Percentiles rank a stretch among this genome's conserved stretches.
Evolutionary conservation across 2,797 vertebrate genomes (phyloP).

Genomic region (Bovichtus variegatus): DNA sequence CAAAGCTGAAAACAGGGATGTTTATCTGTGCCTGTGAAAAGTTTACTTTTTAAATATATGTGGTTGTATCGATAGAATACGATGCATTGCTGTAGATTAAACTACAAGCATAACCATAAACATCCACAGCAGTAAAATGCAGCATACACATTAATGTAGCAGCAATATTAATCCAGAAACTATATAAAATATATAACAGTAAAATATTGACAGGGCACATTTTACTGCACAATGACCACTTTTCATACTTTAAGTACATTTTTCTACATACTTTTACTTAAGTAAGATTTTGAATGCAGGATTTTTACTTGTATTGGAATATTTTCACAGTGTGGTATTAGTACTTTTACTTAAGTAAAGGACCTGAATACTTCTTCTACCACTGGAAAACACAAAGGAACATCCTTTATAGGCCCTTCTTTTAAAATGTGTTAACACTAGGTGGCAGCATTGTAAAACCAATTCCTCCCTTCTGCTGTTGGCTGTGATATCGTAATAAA

Average conservation of each 20-base stretch:
- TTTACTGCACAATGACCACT: not conserved
- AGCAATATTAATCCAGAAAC: no score
- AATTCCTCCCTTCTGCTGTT: conserved; percentile 26
- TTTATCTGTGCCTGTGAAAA: no score
- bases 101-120: no score
- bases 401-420: not conserved
- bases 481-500: conserved; percentile 49
- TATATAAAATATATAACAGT: no score
- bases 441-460: conserved; percentile 70
- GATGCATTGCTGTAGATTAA: no score
- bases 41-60: no score
- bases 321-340: not conserved
- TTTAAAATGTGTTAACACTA: conserved; percentile 56
- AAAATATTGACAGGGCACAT: no score
- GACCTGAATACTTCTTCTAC: not conserved
- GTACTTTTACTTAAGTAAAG: not conserved
- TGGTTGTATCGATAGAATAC: no score
- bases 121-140: no score
- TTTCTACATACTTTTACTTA: not conserved
- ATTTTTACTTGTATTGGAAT: not conserved
- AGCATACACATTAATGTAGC: no score
- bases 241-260: not conserved
- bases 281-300: not conserved
- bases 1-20: no score
- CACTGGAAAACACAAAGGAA: conserved; percentile 1